Base-by-base conservation (phyloP, 2,888 invertebrate genomes). In the Tipula lateralis region DNA sequence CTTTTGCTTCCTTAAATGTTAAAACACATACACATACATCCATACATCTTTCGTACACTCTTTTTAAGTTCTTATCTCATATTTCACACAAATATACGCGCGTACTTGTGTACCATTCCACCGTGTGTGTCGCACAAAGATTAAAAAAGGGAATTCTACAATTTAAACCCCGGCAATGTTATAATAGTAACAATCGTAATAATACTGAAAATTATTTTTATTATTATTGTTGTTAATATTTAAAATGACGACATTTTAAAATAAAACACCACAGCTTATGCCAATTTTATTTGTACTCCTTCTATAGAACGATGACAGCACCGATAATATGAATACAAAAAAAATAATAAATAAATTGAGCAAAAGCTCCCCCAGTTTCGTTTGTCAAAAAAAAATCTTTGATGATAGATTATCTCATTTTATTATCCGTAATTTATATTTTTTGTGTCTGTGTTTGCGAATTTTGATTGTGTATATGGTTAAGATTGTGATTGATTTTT, bases 401-500 rank as follows among this genome's bases (percentile, higher is more conserved):
- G 66, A 24, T 66, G 66, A 66, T 66, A 24, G 66, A 66, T 66
- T 66, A 66, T 66, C 19, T 66, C 19, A 24, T 66, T 66, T 24
- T 66, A 66, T 66, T 19, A 66, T 66, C 66, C 24, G 24, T 66
- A 66, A 66, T 66, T 24, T 66, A 24, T 66, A 24, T 19, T 66
- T 50, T 66, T 24, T 66, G 24, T 66, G 66, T 24, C 66, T 66
- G 66, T 24, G 66, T 66, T 66, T 66, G 66, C 66, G 66, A 66
- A 24, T 66, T 66, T 24, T 66, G 19, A 66, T 24, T 66, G 66
- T 66, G 5, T n/a, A n/a, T 66, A 66, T 66, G 66, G 66, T 66
- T 66, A 66, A 66, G 66, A 66, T 66, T 24, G 66, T 66, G 66
- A 66, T 66, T 66, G 66, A 66, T 66, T 66, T 66, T 66, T 66